These are phyloP conservation scores for Orbicella faveolata DNA, from an alignment of 64 coral and sea anemone species.

Conservation along the genomic window DNA sequence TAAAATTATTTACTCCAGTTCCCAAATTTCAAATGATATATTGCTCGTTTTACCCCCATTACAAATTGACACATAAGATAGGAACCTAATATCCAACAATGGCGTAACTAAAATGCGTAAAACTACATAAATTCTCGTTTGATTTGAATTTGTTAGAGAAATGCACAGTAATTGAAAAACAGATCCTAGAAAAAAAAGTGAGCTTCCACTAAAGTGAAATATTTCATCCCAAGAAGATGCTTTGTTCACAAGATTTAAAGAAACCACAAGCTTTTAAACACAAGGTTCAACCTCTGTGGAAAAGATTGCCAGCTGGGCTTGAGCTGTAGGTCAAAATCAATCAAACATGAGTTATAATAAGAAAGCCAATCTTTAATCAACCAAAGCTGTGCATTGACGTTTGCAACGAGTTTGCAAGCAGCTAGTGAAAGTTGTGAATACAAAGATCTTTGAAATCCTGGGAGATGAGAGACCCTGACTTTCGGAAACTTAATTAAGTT, in stretches of 20 bases:
- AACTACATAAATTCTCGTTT: neutral
- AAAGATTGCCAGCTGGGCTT: neutral
- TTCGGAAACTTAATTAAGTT: neutral
- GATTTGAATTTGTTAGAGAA: neutral
- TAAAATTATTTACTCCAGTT: too few species aligned
- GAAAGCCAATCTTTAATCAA: too few species aligned
- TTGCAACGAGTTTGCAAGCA: neutral
- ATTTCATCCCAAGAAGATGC: neutral
- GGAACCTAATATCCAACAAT: too few species aligned
- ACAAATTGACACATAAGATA: too few species aligned
- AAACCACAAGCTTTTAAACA: neutral
- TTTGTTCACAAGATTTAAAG: neutral
- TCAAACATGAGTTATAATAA: too few species aligned
- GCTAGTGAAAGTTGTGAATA: neutral
- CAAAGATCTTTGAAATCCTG: neutral
- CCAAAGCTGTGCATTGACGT: too few species aligned
- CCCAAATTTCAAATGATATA: too few species aligned
- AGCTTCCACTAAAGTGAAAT: too few species aligned
- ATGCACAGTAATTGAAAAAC: neutral
- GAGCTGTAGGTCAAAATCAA: neutral
- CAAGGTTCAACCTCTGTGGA: neutral
- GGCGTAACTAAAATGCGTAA: neutral
- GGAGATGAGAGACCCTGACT: neutral
- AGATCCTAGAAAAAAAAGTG: too few species aligned
- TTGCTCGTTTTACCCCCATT: too few species aligned